These are phyloP conservation scores for Fulmarus glacialis DNA, from an alignment of 2,113 vertebrate genomes.

Conservation along the genomic window DNA sequence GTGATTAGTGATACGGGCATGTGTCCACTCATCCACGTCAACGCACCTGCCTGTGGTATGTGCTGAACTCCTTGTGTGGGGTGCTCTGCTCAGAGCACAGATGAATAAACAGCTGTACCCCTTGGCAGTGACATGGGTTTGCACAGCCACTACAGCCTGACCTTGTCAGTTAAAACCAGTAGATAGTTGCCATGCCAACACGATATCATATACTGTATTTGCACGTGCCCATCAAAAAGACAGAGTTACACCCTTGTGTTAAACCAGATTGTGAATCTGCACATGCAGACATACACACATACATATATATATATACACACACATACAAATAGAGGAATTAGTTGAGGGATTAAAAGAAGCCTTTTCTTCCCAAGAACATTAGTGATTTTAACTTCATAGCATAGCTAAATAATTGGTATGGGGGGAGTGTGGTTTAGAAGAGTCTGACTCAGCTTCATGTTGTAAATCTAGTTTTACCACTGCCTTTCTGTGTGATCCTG, in stretches of 20 bases:
- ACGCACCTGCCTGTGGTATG: not conserved
- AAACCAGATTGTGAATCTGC: not conserved
- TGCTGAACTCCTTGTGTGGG: not conserved
- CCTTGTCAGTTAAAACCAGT: not conserved
- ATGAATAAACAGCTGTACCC: not conserved
- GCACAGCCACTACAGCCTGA: not conserved
- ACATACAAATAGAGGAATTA: not conserved
- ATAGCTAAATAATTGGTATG: not conserved
- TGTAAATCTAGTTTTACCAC: conserved; percentile 21
- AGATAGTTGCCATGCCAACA: not conserved
- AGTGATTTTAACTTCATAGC: not conserved
- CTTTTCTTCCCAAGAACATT: not conserved
- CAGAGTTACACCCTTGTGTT: not conserved
- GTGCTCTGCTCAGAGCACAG: not conserved
- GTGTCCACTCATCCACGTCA: not conserved
- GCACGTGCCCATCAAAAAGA: not conserved
- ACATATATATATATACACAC: rapidly evolving
- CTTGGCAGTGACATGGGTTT: not conserved
- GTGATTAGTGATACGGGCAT: not conserved
- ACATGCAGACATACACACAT: not conserved
- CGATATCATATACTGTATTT: rapidly evolving
- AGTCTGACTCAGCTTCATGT: not conserved
- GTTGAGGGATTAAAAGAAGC: not conserved
- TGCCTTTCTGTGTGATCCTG: not conserved
- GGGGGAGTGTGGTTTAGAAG: not conserved